These are phyloP conservation scores for Cyclophora punctaria DNA, from an alignment of 2,888 invertebrate genomes.

Conservation along the genomic window DNA sequence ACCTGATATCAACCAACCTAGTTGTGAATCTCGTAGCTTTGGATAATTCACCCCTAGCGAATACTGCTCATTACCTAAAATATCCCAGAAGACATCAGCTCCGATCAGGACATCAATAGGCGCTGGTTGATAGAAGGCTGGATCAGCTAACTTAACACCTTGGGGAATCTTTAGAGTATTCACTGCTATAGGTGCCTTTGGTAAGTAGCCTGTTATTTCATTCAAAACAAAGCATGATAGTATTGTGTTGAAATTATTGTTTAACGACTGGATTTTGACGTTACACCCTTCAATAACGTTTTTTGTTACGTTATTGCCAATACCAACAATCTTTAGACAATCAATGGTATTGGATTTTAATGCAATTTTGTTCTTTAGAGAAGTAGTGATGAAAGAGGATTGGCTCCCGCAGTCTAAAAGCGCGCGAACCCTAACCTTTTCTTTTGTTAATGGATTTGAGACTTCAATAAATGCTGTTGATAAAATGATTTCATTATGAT, in stretches of 20 bases:
- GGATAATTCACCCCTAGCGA: conserved; percentile 15
- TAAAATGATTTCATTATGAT: too few relatives aligned
- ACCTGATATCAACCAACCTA: conserved; percentile 25
- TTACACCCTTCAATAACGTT: conserved; percentile 6
- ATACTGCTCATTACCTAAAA: conserved; percentile 15
- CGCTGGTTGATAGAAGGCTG: conserved; percentile 8
- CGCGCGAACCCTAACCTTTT: too few relatives aligned
- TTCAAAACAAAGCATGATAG: conserved; percentile 14
- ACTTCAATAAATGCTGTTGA: too few relatives aligned
- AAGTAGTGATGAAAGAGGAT: too few relatives aligned
- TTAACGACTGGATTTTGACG: conserved; percentile 6
- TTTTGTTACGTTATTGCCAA: conserved; percentile 4
- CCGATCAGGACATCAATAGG: conserved; percentile 13
- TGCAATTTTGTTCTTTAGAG: too few relatives aligned
- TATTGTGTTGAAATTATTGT: conserved; percentile 5
- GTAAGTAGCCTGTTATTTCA: background rate
- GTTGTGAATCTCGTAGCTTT: conserved; percentile 12
- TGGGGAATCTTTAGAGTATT: background rate
- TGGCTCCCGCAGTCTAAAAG: too few relatives aligned
- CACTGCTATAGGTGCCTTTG: background rate
- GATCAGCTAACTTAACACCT: conserved; percentile 13
- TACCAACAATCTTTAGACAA: conserved; percentile 11
- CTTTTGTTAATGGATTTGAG: too few relatives aligned
- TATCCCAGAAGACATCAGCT: conserved; percentile 18
- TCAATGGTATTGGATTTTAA: too few relatives aligned